phyloP scores from a whole-genome alignment of 53 echinoderm and acorn worm genomes.

The Luidia sarsii region DNA sequence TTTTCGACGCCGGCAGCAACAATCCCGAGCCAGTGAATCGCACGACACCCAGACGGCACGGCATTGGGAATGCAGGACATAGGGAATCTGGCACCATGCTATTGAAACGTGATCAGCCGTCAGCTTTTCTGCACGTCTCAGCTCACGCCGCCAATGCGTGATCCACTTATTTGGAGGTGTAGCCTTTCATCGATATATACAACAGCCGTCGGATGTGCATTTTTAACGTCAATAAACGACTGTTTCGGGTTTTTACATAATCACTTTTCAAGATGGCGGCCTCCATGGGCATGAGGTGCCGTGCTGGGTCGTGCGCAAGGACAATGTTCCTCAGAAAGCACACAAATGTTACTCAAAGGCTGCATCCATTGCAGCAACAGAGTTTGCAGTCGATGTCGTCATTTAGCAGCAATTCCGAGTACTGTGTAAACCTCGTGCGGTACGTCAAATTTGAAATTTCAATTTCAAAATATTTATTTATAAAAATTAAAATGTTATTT shows the following conservation, averaged over 20 bases:
- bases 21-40: neutral
- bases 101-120: no score
- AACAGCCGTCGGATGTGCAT: neutral
- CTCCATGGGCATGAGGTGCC: conserved; percentile 60
- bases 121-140: no score
- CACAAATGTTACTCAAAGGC: neutral
- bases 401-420: conserved; percentile 42
- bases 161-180: no score
- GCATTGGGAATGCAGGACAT: no score
- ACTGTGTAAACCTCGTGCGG: conserved; percentile 54
- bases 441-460: no score
- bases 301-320: neutral
- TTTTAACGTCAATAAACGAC: neutral
- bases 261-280: conserved; percentile 59
- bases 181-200: neutral
- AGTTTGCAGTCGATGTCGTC: neutral
- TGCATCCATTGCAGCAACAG: neutral
- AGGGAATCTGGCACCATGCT: no score
- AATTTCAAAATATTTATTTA: no score
- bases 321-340: conserved; percentile 3
- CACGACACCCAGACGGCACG: neutral
- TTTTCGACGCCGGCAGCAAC: no score
- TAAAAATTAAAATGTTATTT: no score
- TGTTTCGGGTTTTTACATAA: neutral
- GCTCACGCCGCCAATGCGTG: no score